Conservation (phyloP, 2,888 invertebrate species). For the Opisthograptis luteolata region DNA sequence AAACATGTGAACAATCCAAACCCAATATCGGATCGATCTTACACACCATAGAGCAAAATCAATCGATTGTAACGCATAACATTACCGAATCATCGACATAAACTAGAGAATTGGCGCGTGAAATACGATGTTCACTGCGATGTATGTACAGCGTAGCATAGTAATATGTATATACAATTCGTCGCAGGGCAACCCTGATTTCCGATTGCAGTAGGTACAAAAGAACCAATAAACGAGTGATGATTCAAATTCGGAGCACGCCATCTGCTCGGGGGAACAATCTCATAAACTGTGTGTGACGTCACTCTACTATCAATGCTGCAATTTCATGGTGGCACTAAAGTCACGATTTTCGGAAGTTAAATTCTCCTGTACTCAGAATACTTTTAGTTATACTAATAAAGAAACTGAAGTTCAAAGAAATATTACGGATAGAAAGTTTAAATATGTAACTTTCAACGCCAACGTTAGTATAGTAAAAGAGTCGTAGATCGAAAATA, state of each 20-base stretch:
- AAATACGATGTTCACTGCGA: constrained; percentile 4
- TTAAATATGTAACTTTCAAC: too few relatives aligned
- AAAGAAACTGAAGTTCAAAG: too few relatives aligned
- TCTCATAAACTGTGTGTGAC: constrained; percentile 11
- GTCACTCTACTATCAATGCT: constrained; percentile 15
- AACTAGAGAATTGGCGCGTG: constrained; percentile 15
- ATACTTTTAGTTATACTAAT: too few relatives aligned
- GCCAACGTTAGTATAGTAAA: too few relatives aligned
- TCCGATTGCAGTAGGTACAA: constrained; percentile 15
- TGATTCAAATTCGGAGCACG: constrained; percentile 23
- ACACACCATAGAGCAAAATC: constrained; percentile 14
- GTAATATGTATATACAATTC: background rate
- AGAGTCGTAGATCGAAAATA: too few relatives aligned
- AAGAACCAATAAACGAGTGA: constrained; percentile 22
- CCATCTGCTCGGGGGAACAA: constrained; percentile 9
- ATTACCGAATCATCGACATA: constrained; percentile 7
- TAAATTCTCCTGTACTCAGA: constrained; percentile 6
- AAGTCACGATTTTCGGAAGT: constrained; percentile 20
- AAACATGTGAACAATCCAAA: background rate
- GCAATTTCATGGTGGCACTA: constrained; percentile 6
- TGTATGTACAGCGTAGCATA: background rate
- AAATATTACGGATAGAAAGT: too few relatives aligned
- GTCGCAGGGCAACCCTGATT: constrained; percentile 1
- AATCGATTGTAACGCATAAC: constrained; percentile 22
- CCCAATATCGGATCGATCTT: constrained; percentile 12